A percentile compares a stretch with the other conserved stretches of the same genome.
Conservation (phyloP, 2,797 vertebrate genomes). For the Chaunax sp. region DNA sequence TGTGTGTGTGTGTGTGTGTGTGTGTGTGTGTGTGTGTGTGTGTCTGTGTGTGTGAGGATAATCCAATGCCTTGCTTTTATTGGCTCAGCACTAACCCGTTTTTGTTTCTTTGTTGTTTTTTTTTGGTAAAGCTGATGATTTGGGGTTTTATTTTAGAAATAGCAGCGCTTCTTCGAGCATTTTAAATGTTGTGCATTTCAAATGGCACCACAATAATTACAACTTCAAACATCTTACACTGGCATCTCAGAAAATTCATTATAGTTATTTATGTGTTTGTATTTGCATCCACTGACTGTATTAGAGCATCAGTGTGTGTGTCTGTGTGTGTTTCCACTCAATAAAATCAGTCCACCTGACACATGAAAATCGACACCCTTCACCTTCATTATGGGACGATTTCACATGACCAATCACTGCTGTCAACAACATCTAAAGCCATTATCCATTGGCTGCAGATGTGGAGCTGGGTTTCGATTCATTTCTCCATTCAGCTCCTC, state of each 20-base stretch:
- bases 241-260: constrained; percentile 60
- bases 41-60: constrained; percentile 51
- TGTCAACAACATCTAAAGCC: constrained; percentile 20
- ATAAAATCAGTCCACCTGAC: constrained; percentile 19
- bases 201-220: constrained; percentile 61
- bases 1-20: constrained; percentile 38
- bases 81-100: constrained; percentile 63
- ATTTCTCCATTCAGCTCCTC: constrained; percentile 38
- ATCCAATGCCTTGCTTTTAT: constrained; percentile 67
- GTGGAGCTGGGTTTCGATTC: too few relatives aligned
- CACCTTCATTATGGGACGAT: constrained; percentile 26
- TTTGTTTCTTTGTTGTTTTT: constrained; percentile 1
- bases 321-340: constrained; percentile 16
- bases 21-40: constrained; percentile 27
- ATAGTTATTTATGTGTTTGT: constrained; percentile 29
- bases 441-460: constrained; percentile 52
- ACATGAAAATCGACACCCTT: constrained; percentile 11
- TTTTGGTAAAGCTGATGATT: constrained; percentile 62
- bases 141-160: constrained; percentile 57
- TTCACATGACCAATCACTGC: constrained; percentile 35
- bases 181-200: constrained; percentile 60
- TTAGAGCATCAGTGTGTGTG: neutral
- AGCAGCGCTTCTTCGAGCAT: constrained; percentile 46
- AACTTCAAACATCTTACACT: constrained; percentile 45
- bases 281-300: too few relatives aligned